Base-by-base conservation (phyloP, 1,140 invertebrate species). In the Ylistrum balloti region DNA sequence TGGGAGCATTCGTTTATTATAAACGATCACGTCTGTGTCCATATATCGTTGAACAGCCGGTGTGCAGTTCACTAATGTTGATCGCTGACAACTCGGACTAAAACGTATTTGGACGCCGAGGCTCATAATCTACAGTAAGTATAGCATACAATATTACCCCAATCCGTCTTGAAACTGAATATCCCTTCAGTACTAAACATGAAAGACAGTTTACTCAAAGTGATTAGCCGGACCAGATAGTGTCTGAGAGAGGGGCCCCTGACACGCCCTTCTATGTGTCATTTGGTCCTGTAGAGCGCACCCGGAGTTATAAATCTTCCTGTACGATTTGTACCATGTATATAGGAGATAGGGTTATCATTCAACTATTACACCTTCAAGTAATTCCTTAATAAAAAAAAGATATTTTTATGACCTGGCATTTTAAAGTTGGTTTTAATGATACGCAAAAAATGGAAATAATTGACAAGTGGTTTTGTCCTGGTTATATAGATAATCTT, bases 361-460 rank as follows among this genome's bases (percentile, higher is more conserved):
- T 5, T 2, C 15, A 11, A n/a, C 28, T 74, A 13, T 28, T 11
- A 74, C 28, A 74, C 28, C 15, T 5, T 28, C 56, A 74, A 74
- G 28, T 74, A 74, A 28, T 74, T 11, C 56, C 56, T n/a, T n/a
- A n/a, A n/a, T n/a, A 1, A n/a, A 1, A 5, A 74, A 74, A 28
- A 74, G 28, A 9, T 74, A 74, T 74, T 74, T 22, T 74, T 74
- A 74, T 28, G 56, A 74, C 56, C 56, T n/a, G n/a, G 56, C 13
- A 74, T 74, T 74, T 28, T n/a, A 74, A 74, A 74, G 22, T n/a
- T 74, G n/a, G n/a, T 74, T 74, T 28, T 74, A 74, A 74, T 74
- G 56, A 74, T 74, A 28, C 56, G 22, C 56, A 74, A 74, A 74
- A 74, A 74, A 74, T 74, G 56, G 56, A n/a, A 11, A 74, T 74